These are phyloP conservation scores for Aphelenchoides avenae DNA, from an alignment of 1,140 invertebrate species.

Conservation along the genomic window DNA sequence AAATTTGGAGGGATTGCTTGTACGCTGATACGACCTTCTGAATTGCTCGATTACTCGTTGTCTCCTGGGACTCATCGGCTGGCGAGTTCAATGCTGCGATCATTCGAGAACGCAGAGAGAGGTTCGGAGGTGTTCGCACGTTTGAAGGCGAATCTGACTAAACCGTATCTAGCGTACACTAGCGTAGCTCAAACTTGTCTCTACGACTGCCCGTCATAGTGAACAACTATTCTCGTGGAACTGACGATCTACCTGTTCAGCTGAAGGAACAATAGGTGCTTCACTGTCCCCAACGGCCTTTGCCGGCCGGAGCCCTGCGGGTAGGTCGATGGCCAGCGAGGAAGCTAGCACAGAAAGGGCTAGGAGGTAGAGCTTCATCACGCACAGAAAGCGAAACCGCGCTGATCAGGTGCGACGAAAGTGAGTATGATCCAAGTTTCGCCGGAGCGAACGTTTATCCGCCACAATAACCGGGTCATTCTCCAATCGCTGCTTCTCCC, in stretches of 20 bases:
- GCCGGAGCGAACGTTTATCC: no score
- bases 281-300: slow-evolving; percentile 35
- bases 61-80: slow-evolving; percentile 23
- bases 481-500: no score
- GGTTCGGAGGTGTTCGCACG: slow-evolving; percentile 40
- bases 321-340: slow-evolving; percentile 31
- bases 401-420: no score
- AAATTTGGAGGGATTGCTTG: background rate
- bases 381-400: no score
- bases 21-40: slow-evolving; percentile 10
- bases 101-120: slow-evolving; percentile 40
- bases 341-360: no score
- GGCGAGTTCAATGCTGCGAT: slow-evolving; percentile 41
- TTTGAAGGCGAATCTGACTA: slow-evolving; percentile 18
- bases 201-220: background rate
- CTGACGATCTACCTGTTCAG: slow-evolving; percentile 16
- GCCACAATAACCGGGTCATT: no score
- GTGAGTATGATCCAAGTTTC: no score
- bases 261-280: slow-evolving; percentile 16
- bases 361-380: no score
- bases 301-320: slow-evolving; percentile 33
- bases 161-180: no score
- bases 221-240: slow-evolving; percentile 3
- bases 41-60: background rate
- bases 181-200: slow-evolving; percentile 6